Base-by-base conservation (phyloP, 2,888 invertebrate genomes). In the Eupithecia centaureata region DNA sequence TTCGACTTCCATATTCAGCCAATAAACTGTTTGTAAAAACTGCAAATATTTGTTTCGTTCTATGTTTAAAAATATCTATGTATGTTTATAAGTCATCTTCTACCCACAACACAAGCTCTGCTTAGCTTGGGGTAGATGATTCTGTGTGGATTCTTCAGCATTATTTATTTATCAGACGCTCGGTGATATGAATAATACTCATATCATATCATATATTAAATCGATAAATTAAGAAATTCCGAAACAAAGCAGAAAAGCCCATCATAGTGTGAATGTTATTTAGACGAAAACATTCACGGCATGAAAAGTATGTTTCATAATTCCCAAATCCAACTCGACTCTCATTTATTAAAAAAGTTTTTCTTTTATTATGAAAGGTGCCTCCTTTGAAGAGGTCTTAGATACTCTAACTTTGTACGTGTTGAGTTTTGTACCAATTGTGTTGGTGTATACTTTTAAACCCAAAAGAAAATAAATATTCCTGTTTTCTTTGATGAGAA, bases 341-440 rank as follows among this genome's bases (percentile, higher is more conserved):
- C 62, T 62, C 74, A 76, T 77, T 81, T 80, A 79, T 79, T 80
- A 80, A 80, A 78, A 81, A 82, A 81, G 70, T 80, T 82, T 77
- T 61, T 62, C 68, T 76, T 77, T 77, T 77, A 79, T 77, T 77
- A 77, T 25, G 18, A 60, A 63, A 61, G 52, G 60, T 68, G 65
- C 69, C 65, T 71, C 64, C 65, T 68, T 70, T 69, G 68, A 66
- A 65, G 47, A 63, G 61, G 57, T 62, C 42, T 70, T 63, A 38
- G 18, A 63, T 62, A 51, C 60, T 25, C 25, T 1, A 42, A 59
- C 56, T 64, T 8, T 51, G 10, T 60, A 38, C 10, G 10, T 47
- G 18, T 47, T 47, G 47, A 22, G 10, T 47, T 47, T 42, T 47
- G 18, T 10, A 47, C 22, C 47, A 22, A 47, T 38, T 61, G 18